Base-by-base conservation (phyloP, 2,113 vertebrate species). In the Artemisiospiza belli region DNA sequence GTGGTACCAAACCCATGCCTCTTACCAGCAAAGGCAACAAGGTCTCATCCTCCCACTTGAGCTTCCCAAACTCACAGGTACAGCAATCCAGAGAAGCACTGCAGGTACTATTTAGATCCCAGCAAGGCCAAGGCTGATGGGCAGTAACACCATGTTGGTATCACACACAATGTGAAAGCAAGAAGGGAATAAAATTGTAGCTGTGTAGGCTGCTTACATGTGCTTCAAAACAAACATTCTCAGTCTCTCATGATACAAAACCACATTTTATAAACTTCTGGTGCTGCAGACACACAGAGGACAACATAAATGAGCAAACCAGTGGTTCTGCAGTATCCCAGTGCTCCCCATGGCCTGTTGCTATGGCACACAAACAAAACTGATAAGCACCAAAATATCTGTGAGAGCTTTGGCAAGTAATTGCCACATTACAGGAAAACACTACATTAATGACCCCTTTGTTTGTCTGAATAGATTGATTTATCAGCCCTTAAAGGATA, bases 301-400 rank as follows among this genome's bases (percentile, higher is more conserved):
- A 77, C 6, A 20, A 62, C 54, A 47, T 8, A 86, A 78, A 80
- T 19, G 68, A 93, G 39, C 30, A 86, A 92, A 89, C 11, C 68
- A 83, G 70, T 4, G 31, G 6, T 47, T 61, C 54, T 54, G 15
- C 49, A 39, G 35, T 7, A n/a, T 63, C 78, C 57, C 67, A 90
- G 68, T 3, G 6, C 67, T 92, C 58, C 46, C 15, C 9, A 3
- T 31, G 30, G 67, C 41, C 61, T 70, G 79, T 95, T 95, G 79
- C 90, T 90, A 95, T 30, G 44, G 87, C 54, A 77, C 15, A 69
- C n/a, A 94, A 96, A 93, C 85, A 95, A 94, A 95, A 63, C 90
- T 33, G 44, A 83, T 24, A 59, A 92, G 79, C 15, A 4, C 47
- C 15, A 74, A 76, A 91, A 76, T 31, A 88, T 33, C 82, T 21